These are phyloP conservation scores for Oncorhynchus gorbuscha DNA, from an alignment of 2,113 vertebrate species.

Conservation along the genomic window DNA sequence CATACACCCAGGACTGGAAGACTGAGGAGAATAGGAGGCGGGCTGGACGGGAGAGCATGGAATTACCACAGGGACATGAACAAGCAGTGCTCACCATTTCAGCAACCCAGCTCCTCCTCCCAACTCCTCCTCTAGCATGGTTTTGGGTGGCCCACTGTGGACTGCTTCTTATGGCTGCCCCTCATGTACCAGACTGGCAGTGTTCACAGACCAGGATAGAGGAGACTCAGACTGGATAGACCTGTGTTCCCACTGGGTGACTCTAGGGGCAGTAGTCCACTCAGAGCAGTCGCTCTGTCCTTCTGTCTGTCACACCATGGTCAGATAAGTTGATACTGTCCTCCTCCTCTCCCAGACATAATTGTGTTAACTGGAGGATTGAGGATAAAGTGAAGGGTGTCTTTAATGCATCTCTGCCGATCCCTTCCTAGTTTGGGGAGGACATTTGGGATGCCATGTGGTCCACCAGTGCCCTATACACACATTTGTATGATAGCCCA, in stretches of 20 bases:
- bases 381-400: not conserved
- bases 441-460: constrained; percentile 3
- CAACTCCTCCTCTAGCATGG: not conserved
- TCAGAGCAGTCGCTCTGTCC: not conserved
- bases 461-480: constrained; percentile 23
- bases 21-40: not conserved
- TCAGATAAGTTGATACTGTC: not conserved
- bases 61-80: not conserved
- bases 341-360: not conserved
- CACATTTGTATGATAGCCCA: constrained; percentile 39
- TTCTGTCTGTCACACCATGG: not conserved
- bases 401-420: not conserved
- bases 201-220: not conserved
- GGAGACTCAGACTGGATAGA: not conserved
- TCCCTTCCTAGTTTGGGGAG: not conserved
- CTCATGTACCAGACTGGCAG: not conserved
- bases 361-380: not conserved
- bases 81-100: not conserved
- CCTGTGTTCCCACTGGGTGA: constrained; percentile 9
- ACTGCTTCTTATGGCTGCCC: not conserved
- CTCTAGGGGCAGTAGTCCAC: constrained; percentile 56
- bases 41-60: not conserved
- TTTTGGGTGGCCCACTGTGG: not conserved
- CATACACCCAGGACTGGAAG: not conserved
- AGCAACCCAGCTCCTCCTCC: constrained; percentile 5